Percentiles rank a stretch among this genome's conserved stretches.
Conservation (phyloP, 1,140 invertebrate genomes). For the Magallana gigas region DNA sequence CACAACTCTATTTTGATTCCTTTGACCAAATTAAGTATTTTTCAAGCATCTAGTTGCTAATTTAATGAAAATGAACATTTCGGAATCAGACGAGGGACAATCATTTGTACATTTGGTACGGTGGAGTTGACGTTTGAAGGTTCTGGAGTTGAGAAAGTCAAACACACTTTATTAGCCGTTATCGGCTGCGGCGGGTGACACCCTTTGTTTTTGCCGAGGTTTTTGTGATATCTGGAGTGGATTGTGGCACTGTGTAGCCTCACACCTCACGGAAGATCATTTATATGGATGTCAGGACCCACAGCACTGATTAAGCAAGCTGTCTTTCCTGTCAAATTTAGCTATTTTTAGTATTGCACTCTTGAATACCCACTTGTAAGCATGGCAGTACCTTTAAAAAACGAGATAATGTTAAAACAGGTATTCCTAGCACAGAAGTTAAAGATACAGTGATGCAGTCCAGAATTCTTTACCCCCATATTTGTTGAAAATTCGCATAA, state of each 20-base stretch:
- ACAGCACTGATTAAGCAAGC: background rate
- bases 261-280: background rate
- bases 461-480: too few species aligned
- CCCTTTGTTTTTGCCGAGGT: conserved; percentile 21
- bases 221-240: conserved; percentile 23
- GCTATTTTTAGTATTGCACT: too few species aligned
- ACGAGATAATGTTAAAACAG: too few species aligned
- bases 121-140: background rate
- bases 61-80: conserved; percentile 39
- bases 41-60: conserved; percentile 38
- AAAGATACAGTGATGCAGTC: too few species aligned
- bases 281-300: conserved; percentile 16
- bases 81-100: conserved; percentile 12
- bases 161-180: conserved; percentile 43
- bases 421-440: too few species aligned
- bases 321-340: too few species aligned
- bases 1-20: conserved; percentile 9
- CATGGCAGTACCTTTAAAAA: too few species aligned
- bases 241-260: background rate
- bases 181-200: background rate
- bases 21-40: conserved; percentile 17
- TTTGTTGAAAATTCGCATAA: too few species aligned
- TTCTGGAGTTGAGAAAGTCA: conserved; percentile 38
- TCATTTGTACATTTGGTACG: conserved; percentile 42
- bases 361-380: too few species aligned